These are phyloP conservation scores for Chaetodon trifascialis DNA, from an alignment of 2,113 vertebrate genomes.

Conservation along the genomic window DNA sequence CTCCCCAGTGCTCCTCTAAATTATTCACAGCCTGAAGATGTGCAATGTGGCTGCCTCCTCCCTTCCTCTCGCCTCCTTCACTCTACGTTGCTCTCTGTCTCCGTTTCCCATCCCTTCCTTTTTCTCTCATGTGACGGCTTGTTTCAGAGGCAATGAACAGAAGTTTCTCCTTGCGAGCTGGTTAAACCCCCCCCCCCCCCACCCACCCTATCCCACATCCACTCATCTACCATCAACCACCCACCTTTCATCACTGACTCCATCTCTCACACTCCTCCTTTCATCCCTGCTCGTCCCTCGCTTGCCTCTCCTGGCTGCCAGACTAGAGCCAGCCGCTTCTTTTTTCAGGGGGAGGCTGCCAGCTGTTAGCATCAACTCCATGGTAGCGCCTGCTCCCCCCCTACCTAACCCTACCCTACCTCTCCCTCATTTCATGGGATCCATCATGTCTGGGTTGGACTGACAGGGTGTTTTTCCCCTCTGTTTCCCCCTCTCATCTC, in stretches of 20 bases:
- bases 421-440: constrained; percentile 38
- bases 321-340: constrained; percentile 43
- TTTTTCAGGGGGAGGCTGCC: constrained; percentile 56
- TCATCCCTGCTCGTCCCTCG: constrained; percentile 64
- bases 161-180: constrained; percentile 57
- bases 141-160: constrained; percentile 72
- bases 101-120: constrained; percentile 58
- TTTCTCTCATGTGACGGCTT: constrained; percentile 70
- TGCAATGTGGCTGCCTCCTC: constrained; percentile 69
- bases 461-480: background rate
- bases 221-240: constrained; percentile 68
- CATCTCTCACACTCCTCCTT: constrained; percentile 63
- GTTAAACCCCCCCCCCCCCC: constrained; percentile 44
- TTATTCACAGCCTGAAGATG: constrained; percentile 84
- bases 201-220: constrained; percentile 25
- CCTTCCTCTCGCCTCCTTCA: constrained; percentile 52
- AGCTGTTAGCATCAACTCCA: constrained; percentile 62
- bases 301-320: constrained; percentile 60
- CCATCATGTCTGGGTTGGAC: constrained; percentile 10
- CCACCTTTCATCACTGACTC: constrained; percentile 71
- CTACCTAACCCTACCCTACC: constrained; percentile 14
- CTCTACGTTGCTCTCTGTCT: constrained; percentile 49
- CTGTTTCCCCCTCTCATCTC: constrained; percentile 4
- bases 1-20: constrained; percentile 82
- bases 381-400: constrained; percentile 24